These are phyloP conservation scores for Lottia gigantea DNA, from an alignment of 2,888 invertebrate genomes.

Conservation along the genomic window DNA sequence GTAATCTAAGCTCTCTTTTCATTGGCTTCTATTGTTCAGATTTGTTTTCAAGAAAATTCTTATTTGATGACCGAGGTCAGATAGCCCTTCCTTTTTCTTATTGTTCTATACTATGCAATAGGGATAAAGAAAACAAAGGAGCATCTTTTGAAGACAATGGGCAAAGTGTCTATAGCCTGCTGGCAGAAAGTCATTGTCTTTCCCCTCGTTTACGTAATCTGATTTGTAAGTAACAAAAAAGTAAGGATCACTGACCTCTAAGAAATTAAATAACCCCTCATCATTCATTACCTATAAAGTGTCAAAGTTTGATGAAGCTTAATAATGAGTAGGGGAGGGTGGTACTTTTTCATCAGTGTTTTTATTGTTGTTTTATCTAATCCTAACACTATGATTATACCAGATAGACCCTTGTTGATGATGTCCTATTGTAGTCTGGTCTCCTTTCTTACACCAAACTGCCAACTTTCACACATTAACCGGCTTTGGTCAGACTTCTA, in stretches of 20 bases:
- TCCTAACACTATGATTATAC: neutral
- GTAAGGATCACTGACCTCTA: slow-evolving; percentile 5
- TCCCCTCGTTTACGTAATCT: neutral
- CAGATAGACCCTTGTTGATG: neutral
- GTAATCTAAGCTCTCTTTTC: neutral
- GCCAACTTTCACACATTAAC: slow-evolving; percentile 11
- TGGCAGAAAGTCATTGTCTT: neutral
- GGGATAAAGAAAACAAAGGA: slow-evolving; percentile 6
- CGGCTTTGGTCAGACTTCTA: slow-evolving; percentile 6
- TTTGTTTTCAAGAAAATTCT: slow-evolving; percentile 10
- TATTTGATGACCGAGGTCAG: slow-evolving; percentile 8
- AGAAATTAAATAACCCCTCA: slow-evolving; percentile 9
- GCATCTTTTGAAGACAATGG: neutral
- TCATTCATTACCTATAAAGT: slow-evolving; percentile 8
- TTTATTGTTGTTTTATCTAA: slow-evolving; percentile 6
- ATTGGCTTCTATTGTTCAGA: neutral
- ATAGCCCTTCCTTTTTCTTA: neutral
- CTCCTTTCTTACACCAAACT: slow-evolving; percentile 6
- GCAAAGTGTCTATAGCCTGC: neutral
- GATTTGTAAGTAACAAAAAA: slow-evolving; percentile 7
- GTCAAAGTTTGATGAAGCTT: slow-evolving; percentile 11
- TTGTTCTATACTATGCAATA: neutral
- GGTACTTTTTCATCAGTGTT: slow-evolving; percentile 4
- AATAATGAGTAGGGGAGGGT: slow-evolving; percentile 5
- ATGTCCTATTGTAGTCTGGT: neutral